A percentile compares a stretch with the other conserved stretches of the same genome.
phyloP scores from a whole-genome alignment of 1,140 invertebrate species.

The Lasioglossum albipes region DNA sequence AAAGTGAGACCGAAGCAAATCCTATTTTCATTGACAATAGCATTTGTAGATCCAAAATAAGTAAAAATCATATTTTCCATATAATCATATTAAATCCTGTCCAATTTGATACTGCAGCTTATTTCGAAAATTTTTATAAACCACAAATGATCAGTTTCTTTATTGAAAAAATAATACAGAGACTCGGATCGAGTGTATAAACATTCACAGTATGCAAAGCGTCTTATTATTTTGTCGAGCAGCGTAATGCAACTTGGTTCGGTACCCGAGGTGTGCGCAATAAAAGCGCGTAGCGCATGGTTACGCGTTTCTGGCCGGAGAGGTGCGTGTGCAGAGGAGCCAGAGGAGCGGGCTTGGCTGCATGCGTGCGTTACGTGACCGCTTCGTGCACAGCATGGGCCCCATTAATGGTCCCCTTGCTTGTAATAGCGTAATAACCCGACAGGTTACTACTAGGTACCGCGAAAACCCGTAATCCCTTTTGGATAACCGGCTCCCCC shows the following conservation, averaged over 20 bases:
- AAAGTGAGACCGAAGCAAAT: no score
- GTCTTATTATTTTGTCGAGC: no score
- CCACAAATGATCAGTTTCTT: no score
- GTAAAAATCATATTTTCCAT: no score
- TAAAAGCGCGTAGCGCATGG: slow-evolving; percentile 6
- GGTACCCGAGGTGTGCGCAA: neutral
- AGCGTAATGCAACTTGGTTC: neutral
- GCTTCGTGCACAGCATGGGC: slow-evolving; percentile 54
- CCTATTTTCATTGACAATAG: no score
- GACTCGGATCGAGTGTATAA: no score
- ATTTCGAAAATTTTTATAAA: no score
- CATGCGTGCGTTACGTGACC: slow-evolving; percentile 56
- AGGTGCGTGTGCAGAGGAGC: slow-evolving; percentile 18
- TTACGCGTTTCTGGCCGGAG: slow-evolving; percentile 10
- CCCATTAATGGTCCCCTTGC: slow-evolving; percentile 47
- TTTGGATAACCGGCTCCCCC: slow-evolving; percentile 12
- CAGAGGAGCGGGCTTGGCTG: neutral
- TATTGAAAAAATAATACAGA: no score
- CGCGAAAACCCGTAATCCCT: slow-evolving; percentile 40
- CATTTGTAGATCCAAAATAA: no score
- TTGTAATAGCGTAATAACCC: slow-evolving; percentile 60
- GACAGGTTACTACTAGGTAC: slow-evolving; percentile 48
- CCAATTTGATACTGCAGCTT: no score
- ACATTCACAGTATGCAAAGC: no score
- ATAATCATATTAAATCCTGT: no score